A percentile compares a stretch with the other conserved stretches of the same genome.
These are phyloP conservation scores for Nibea coibor DNA, from an alignment of 2,113 vertebrate species.

Conservation along the genomic window DNA sequence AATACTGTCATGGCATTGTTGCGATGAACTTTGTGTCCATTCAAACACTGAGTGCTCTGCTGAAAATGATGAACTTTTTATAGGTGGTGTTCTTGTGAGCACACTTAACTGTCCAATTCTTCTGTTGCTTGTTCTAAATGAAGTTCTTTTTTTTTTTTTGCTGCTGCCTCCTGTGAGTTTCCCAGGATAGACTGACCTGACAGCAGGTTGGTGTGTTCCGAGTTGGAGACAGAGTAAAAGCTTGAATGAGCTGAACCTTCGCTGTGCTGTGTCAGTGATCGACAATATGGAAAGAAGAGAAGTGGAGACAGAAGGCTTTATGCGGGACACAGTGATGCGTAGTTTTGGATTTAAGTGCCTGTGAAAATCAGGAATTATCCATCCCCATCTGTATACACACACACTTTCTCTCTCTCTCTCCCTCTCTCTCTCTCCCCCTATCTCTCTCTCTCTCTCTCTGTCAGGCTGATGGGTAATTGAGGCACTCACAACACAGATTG, in stretches of 20 bases:
- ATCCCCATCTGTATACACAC: conserved; percentile 1
- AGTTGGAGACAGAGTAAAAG: neutral
- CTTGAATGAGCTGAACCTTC: neutral
- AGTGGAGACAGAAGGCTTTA: conserved; percentile 18
- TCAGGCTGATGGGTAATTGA: conserved; percentile 81
- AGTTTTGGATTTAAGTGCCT: conserved; percentile 43
- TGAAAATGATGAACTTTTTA: too few relatives aligned
- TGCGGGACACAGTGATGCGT: neutral
- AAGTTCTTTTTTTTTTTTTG: neutral
- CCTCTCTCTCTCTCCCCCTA: conserved; percentile 14
- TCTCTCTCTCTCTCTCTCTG: conserved; percentile 24
- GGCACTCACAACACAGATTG: conserved; percentile 82
- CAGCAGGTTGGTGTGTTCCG: neutral
- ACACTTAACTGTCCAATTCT: neutral
- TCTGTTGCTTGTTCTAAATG: neutral
- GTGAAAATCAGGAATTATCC: conserved; percentile 44
- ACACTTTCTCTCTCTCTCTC: conserved; percentile 7
- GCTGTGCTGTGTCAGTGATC: neutral
- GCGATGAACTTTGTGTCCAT: too few relatives aligned
- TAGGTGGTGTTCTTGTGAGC: too few relatives aligned
- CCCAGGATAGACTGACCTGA: neutral
- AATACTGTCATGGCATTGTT: too few relatives aligned
- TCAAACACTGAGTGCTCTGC: too few relatives aligned
- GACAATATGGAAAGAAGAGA: conserved; percentile 9
- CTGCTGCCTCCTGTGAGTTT: neutral